Evolutionary conservation across 2,113 vertebrate genomes (phyloP), one percentile per base, ranked within the genome.

Genomic region (Falcunculus frontatus): DNA sequence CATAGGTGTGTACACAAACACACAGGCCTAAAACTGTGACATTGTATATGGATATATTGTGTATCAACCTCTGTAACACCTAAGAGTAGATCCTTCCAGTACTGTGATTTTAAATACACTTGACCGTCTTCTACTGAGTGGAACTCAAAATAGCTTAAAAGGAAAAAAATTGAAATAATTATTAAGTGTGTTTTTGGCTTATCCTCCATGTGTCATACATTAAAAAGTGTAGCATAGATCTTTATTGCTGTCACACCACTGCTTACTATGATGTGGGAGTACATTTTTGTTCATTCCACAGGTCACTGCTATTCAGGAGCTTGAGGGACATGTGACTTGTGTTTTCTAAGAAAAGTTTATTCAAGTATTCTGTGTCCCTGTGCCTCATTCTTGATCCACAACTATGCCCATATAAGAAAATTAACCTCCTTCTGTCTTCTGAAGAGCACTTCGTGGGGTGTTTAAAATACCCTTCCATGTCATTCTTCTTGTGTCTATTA

Each of bases 201-300:
- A 27, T 41, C 11, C 4, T 72, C 7, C 29, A 13, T 6, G 10
- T 50, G 26, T 7, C 0, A 1, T 42, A 12, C 15, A 20, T 52
- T 50, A 47, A 69, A 53, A 87, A 46, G 5, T 29, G 3, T 29
- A 65, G 53, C 41, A 13, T 3, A 67, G 53, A 60, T 13, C 6
- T 79, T 94, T 60, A n/a, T n/a, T 93, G 87, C 32, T n/a, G 49
- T 49, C 3, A 4, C 27, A 18, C 5, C 23, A 7, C 7, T 50
- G 22, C n/a, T 85, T 79, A 21, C 27, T 65, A 1, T 60, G 37
- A 49, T 29, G 21, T 33, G 10, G 22, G 26, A 84, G 18, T 26
- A 47, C 2, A 16, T 76, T 85, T 82, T 53, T 87, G 7, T 46
- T 82, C 44, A 6, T 49, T 59, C 10, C 19, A 22, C 16, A 30